These are phyloP conservation scores for Melinopterus prodromus DNA, from an alignment of 2,888 invertebrate genomes.

Conservation along the genomic window DNA sequence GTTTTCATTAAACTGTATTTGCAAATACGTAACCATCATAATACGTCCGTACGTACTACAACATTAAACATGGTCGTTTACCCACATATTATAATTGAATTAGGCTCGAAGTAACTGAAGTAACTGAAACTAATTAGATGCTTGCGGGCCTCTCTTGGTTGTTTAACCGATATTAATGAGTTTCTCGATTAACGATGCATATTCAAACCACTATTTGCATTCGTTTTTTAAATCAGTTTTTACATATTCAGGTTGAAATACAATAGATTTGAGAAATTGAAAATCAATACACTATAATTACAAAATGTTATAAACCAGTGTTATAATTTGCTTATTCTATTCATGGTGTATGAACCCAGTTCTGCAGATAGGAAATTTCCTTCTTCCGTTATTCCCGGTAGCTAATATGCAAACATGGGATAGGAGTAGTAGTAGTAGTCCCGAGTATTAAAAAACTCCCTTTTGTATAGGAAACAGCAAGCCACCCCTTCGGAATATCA, in stretches of 20 bases:
- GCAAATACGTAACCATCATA: too few relatives aligned
- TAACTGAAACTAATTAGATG: not conserved
- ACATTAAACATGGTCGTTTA: not conserved
- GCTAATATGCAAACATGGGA: conserved; percentile 58
- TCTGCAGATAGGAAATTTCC: conserved; percentile 10
- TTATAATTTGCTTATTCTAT: not conserved
- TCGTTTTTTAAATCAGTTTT: too few relatives aligned
- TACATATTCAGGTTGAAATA: too few relatives aligned
- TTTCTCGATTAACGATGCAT: not conserved
- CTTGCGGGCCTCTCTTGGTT: not conserved
- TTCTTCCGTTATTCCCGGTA: conserved; percentile 48
- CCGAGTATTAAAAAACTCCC: conserved; percentile 51
- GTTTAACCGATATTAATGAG: not conserved
- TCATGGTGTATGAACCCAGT: not conserved
- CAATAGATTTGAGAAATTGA: too few relatives aligned
- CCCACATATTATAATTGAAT: not conserved
- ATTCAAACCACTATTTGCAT: too few relatives aligned
- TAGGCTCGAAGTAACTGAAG: not conserved
- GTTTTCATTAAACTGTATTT: too few relatives aligned
- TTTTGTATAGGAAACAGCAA: conserved; percentile 58
- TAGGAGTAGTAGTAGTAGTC: conserved; percentile 60
- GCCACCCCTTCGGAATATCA: conserved; percentile 61
- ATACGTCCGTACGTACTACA: not conserved
- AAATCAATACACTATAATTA: too few relatives aligned
- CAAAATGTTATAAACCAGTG: too few relatives aligned